Percentiles rank a stretch among this genome's conserved stretches.
Conservation (phyloP, 2,113 vertebrate species). For the Orthonyx spaldingii region DNA sequence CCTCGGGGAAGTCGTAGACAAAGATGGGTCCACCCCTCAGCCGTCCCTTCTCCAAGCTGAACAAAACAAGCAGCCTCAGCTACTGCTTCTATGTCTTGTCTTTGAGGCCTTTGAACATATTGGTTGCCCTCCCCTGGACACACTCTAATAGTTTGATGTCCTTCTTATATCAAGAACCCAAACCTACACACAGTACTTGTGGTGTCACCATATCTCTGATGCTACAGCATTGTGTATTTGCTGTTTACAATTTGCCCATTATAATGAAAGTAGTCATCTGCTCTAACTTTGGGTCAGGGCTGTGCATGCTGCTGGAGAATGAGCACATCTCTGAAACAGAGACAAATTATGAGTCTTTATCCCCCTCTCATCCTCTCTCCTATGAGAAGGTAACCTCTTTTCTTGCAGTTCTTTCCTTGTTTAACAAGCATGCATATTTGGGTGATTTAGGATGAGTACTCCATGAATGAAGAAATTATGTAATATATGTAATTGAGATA, state of each 20-base stretch:
- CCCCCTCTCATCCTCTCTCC: neutral
- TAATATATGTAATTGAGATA: neutral
- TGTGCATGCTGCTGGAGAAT: slow-evolving; percentile 32
- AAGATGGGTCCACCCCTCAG: fast-evolving
- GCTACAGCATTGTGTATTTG: neutral
- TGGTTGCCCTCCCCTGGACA: neutral
- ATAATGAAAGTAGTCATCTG: neutral
- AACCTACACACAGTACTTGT: neutral
- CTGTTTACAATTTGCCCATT: neutral
- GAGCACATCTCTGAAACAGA: slow-evolving; percentile 24
- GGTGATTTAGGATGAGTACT: neutral
- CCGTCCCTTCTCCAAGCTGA: neutral
- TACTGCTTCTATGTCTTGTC: fast-evolving
- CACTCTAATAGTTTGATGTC: neutral
- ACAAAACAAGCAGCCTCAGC: neutral
- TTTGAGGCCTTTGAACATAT: neutral
- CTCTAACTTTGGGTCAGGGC: neutral
- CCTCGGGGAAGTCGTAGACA: neutral
- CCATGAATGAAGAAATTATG: neutral
- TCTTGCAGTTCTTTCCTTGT: neutral
- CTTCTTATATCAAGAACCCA: neutral
- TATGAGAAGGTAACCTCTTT: slow-evolving; percentile 24
- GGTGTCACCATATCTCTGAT: neutral
- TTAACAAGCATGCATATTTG: neutral
- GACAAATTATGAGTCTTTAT: neutral